A percentile compares a stretch with the other conserved stretches of the same genome.
phyloP scores from a whole-genome alignment of 1,140 invertebrate genomes.

The Diploscapter pachys region DNA sequence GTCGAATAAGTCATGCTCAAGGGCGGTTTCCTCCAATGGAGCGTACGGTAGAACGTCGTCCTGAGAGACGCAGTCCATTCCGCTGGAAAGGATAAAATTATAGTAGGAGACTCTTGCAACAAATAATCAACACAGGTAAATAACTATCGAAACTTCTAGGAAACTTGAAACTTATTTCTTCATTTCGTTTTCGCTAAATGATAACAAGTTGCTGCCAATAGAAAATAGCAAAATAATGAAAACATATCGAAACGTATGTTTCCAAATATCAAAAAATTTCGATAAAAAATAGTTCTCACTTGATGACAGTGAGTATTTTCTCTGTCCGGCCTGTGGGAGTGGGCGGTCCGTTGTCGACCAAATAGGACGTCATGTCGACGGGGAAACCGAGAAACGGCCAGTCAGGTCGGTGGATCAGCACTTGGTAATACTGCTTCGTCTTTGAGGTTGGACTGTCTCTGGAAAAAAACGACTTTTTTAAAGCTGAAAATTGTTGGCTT shows the following conservation, averaged over 20 bases:
- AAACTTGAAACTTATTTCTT: no score
- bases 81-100: conserved; percentile 24
- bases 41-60: conserved; percentile 47
- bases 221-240: no score
- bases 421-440: conserved; percentile 44
- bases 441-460: neutral
- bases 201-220: no score
- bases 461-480: neutral
- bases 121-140: no score
- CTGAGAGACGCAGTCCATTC: conserved; percentile 52
- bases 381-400: conserved; percentile 51
- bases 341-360: no score
- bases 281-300: conserved; percentile 11
- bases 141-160: no score
- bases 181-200: no score
- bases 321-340: conserved; percentile 30
- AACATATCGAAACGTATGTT: no score
- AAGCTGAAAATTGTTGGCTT: no score
- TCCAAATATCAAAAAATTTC: neutral
- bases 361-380: conserved; percentile 47
- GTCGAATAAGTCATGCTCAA: conserved; percentile 47
- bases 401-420: conserved; percentile 48
- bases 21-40: conserved; percentile 23
- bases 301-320: conserved; percentile 42
- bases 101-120: no score